These are phyloP conservation scores for Anoplius nigerrimus DNA, from an alignment of 2,888 invertebrate species.

Conservation along the genomic window DNA sequence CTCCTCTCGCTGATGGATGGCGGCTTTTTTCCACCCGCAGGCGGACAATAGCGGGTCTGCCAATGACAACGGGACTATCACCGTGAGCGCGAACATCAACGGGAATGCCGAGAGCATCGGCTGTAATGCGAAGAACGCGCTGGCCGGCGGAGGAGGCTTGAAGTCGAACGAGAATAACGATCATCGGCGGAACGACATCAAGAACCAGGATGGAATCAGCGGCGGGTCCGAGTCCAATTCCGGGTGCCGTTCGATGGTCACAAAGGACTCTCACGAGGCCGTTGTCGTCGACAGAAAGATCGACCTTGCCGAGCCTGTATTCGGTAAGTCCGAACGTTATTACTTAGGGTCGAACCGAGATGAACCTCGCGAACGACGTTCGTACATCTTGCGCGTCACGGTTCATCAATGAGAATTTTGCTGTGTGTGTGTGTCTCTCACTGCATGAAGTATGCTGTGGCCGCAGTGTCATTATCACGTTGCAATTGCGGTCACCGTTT, in stretches of 20 bases:
- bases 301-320: slow-evolving; percentile 61
- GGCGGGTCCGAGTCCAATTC: slow-evolving; percentile 50
- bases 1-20: too few relatives aligned
- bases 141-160: slow-evolving; percentile 33
- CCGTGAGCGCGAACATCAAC: slow-evolving; percentile 58
- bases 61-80: slow-evolving; percentile 61
- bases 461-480: too few relatives aligned
- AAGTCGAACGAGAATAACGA: slow-evolving; percentile 58
- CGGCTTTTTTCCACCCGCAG: slow-evolving; percentile 53
- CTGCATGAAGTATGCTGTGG: too few relatives aligned
- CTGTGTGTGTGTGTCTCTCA: too few relatives aligned
- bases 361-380: too few relatives aligned
- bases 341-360: slow-evolving; percentile 24
- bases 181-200: slow-evolving; percentile 58
- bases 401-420: too few relatives aligned
- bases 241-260: slow-evolving; percentile 57
- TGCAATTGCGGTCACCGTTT: too few relatives aligned
- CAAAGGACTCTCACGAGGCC: slow-evolving; percentile 56
- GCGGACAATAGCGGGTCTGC: slow-evolving; percentile 56
- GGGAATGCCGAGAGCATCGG: slow-evolving; percentile 49
- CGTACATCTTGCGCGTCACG: too few relatives aligned
- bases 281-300: slow-evolving; percentile 59
- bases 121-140: slow-evolving; percentile 55
- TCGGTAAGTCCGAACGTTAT: slow-evolving; percentile 61
- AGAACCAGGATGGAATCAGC: slow-evolving; percentile 52